Evolutionary conservation across 2,797 vertebrate species (phyloP).

Genomic region (Psittacula derbiana): DNA sequence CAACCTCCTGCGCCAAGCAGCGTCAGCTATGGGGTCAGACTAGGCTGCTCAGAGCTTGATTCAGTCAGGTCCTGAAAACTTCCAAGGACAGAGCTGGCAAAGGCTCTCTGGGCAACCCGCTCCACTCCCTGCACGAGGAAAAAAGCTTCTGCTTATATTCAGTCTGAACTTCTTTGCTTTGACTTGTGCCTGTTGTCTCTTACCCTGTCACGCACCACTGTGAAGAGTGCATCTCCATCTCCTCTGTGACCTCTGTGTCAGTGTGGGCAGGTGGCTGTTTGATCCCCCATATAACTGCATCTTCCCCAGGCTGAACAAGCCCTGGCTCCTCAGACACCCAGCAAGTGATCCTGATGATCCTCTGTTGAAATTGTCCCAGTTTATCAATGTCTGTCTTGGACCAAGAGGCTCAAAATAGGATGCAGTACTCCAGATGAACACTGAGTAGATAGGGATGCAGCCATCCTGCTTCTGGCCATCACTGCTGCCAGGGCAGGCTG

Average conservation of each 20-base stretch:
- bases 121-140: not conserved
- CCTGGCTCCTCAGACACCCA: not conserved
- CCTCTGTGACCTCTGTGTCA: not conserved
- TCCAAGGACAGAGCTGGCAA: not conserved
- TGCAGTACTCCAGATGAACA: not conserved
- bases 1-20: not conserved
- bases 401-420: not conserved
- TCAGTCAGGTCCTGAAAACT: not conserved
- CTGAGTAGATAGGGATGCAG: not conserved
- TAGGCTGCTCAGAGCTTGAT: not conserved
- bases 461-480: not conserved
- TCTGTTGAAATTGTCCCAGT: not conserved
- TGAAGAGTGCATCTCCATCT: not conserved
- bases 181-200: not conserved
- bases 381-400: not conserved
- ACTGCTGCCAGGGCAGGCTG: not conserved
- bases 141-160: not conserved
- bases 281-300: not conserved
- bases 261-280: not conserved
- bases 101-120: not conserved
- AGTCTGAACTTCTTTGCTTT: not conserved
- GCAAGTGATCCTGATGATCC: not conserved
- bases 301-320: not conserved
- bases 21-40: not conserved
- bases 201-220: rapidly evolving